These are phyloP conservation scores for Chloropsis hardwickii DNA, from an alignment of 2,113 vertebrate genomes.

Conservation along the genomic window DNA sequence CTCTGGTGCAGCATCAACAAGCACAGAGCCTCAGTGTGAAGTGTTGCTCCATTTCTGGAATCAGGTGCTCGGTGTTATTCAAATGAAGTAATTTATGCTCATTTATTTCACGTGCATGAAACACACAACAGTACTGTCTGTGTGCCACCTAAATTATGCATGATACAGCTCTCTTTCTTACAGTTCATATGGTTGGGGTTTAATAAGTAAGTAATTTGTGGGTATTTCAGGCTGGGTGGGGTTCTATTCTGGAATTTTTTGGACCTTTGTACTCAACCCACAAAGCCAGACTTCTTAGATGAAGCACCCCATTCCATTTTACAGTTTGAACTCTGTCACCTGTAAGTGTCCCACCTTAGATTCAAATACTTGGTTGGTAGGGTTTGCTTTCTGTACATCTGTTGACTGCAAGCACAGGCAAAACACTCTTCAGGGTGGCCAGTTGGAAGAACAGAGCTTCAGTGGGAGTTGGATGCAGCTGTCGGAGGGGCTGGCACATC, in stretches of 20 bases:
- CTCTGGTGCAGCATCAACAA: not conserved
- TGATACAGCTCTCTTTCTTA: not conserved
- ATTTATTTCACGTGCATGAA: not conserved
- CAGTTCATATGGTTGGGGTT: not conserved
- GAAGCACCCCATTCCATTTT: not conserved
- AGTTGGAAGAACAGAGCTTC: not conserved
- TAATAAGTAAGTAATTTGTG: not conserved
- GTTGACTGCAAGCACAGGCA: not conserved
- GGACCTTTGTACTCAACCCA: not conserved
- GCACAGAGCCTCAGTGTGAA: conserved; percentile 2
- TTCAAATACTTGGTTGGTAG: not conserved
- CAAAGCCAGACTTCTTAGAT: not conserved
- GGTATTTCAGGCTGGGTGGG: not conserved
- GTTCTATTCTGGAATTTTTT: not conserved
- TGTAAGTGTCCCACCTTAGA: not conserved
- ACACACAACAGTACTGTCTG: not conserved
- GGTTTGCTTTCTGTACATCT: not conserved
- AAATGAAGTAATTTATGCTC: conserved; percentile 49
- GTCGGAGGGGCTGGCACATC: not conserved
- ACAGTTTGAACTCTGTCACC: not conserved
- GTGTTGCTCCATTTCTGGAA: not conserved
- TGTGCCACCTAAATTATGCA: conserved; percentile 30
- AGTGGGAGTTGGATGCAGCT: conserved; percentile 19
- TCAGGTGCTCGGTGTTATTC: conserved; percentile 43
- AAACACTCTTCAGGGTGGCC: conserved; percentile 29